Conservation (phyloP, 2,888 invertebrate genomes). For the Eubasilissa splendida region DNA sequence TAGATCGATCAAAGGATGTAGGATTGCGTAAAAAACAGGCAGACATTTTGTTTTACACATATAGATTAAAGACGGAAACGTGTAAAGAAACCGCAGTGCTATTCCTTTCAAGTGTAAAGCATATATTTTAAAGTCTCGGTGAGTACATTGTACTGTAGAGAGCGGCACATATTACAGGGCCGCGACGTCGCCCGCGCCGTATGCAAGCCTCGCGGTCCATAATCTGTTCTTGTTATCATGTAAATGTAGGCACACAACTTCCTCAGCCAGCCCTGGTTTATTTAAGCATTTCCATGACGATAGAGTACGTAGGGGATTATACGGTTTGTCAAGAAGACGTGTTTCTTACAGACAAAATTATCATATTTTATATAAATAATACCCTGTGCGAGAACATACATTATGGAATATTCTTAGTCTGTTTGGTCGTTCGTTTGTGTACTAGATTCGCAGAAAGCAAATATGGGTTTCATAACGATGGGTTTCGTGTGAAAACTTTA, state of each 20-base stretch:
- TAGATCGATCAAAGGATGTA: too few relatives aligned
- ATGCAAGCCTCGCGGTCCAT: constrained; percentile 6
- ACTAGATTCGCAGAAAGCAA: too few relatives aligned
- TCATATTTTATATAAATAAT: too few relatives aligned
- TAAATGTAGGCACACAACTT: constrained; percentile 48
- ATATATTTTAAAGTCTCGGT: neutral
- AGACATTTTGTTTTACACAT: too few relatives aligned
- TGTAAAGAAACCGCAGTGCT: too few relatives aligned
- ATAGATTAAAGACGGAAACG: too few relatives aligned
- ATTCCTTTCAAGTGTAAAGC: neutral
- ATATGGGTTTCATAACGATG: too few relatives aligned
- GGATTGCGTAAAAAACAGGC: too few relatives aligned
- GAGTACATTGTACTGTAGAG: neutral
- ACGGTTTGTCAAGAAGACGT: neutral
- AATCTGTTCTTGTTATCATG: constrained; percentile 57
- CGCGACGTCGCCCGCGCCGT: neutral
- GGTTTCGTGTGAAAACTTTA: too few relatives aligned
- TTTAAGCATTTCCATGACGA: constrained; percentile 24
- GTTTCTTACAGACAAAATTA: neutral
- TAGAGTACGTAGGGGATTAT: neutral
- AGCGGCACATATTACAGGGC: neutral
- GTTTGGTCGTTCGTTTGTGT: too few relatives aligned
- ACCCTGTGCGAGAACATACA: too few relatives aligned
- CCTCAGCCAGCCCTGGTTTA: constrained; percentile 26
- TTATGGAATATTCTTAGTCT: too few relatives aligned